These are phyloP conservation scores for Thaumetopoea pityocampa DNA, from an alignment of 1,140 invertebrate genomes.

Conservation along the genomic window DNA sequence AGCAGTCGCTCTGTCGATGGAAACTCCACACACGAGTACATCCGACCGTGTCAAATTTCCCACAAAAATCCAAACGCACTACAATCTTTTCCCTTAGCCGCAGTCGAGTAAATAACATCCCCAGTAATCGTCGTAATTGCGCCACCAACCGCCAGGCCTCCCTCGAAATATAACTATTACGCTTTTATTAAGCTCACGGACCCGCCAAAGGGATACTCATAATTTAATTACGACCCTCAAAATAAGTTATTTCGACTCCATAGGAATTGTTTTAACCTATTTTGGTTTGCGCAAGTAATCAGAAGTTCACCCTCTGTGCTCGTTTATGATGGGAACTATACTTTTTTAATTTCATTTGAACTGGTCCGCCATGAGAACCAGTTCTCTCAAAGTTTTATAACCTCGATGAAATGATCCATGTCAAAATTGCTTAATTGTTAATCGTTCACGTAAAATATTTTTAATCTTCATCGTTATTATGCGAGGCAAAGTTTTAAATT, in stretches of 20 bases:
- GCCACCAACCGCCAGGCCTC: slow-evolving; percentile 48
- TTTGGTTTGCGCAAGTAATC: slow-evolving; percentile 3
- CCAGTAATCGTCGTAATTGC: slow-evolving; percentile 53
- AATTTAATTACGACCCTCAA: slow-evolving; percentile 60
- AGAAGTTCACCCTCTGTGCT: too few relatives aligned
- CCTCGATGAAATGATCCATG: too few relatives aligned
- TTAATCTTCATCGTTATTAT: too few relatives aligned
- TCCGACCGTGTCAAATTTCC: slow-evolving; percentile 3
- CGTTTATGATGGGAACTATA: too few relatives aligned
- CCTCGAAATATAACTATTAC: slow-evolving; percentile 63
- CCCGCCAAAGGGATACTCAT: slow-evolving; percentile 58
- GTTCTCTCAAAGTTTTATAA: too few relatives aligned
- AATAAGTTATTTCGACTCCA: slow-evolving; percentile 35
- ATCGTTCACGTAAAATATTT: too few relatives aligned
- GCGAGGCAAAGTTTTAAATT: too few relatives aligned
- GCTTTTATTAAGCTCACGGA: slow-evolving; percentile 65
- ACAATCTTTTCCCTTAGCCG: slow-evolving; percentile 14
- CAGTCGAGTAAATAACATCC: slow-evolving; percentile 17
- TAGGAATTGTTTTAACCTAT: slow-evolving; percentile 19
- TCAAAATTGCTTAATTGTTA: too few relatives aligned
- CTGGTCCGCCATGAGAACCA: too few relatives aligned
- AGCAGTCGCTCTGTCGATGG: background rate
- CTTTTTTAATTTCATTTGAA: too few relatives aligned
- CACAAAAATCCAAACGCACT: slow-evolving; percentile 5
- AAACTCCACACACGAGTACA: too few relatives aligned